Conservation (phyloP, 1,140 invertebrate genomes). For the Brachionus calyciflorus region DNA sequence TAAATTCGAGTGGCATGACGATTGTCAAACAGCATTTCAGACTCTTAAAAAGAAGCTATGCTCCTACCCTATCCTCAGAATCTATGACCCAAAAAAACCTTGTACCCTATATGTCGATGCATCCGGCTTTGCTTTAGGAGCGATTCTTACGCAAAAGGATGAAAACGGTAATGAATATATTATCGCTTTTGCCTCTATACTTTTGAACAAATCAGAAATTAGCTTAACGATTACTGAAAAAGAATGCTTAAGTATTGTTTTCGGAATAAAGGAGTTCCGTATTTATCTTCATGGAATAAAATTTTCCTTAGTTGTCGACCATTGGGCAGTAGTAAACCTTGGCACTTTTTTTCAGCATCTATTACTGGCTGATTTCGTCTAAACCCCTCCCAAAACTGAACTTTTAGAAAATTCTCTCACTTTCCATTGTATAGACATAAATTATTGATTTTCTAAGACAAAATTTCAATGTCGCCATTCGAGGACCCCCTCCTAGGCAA, state of each 20-base stretch:
- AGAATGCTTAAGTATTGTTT: slow-evolving; percentile 63
- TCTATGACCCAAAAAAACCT: neutral
- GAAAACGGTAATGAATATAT: neutral
- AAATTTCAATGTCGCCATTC: too few relatives aligned
- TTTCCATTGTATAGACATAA: too few relatives aligned
- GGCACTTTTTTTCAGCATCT: too few relatives aligned
- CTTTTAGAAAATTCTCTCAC: too few relatives aligned
- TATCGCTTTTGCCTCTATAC: neutral
- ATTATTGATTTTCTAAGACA: too few relatives aligned
- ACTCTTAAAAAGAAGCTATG: neutral
- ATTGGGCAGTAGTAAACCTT: slow-evolving; percentile 60
- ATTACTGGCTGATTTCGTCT: too few relatives aligned
- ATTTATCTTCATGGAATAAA: slow-evolving; percentile 61
- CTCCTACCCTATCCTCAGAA: neutral
- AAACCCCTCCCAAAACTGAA: too few relatives aligned
- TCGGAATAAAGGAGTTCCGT: slow-evolving; percentile 60
- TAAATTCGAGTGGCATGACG: too few relatives aligned
- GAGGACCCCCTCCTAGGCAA: too few relatives aligned
- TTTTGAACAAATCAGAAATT: slow-evolving; percentile 57
- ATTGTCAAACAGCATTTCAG: neutral
- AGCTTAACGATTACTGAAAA: slow-evolving; percentile 61
- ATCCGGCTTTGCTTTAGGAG: neutral
- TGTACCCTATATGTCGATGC: neutral
- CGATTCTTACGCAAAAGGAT: neutral
- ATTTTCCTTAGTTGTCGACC: slow-evolving; percentile 63